phyloP scores from a whole-genome alignment of 2,797 vertebrate genomes.

The Chanos chanos region DNA sequence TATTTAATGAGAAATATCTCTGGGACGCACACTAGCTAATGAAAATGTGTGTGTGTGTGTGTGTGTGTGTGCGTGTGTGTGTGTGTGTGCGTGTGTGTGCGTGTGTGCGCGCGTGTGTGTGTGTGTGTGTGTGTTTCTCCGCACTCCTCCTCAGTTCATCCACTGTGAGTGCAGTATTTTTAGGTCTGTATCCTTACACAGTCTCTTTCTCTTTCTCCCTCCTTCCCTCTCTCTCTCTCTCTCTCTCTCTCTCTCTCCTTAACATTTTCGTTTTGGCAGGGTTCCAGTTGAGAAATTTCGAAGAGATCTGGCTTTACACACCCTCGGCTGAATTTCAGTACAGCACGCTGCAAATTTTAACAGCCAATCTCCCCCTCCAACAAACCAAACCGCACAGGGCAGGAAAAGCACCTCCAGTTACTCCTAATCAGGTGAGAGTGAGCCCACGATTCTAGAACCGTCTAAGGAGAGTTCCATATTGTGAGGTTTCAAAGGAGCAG shows the following conservation, averaged over 20 bases:
- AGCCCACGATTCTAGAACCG: no score
- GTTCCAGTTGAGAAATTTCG: not conserved
- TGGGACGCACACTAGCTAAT: slow-evolving; percentile 18
- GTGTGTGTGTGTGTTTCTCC: not conserved
- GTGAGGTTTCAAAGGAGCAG: no score
- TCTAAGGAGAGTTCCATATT: no score
- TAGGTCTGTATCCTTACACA: slow-evolving; percentile 1
- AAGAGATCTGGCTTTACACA: no score
- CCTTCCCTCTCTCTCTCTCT: not conserved
- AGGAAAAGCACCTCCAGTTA: not conserved
- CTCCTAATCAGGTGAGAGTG: no score
- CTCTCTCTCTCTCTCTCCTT: not conserved
- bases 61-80: not conserved
- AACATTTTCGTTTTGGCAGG: not conserved
- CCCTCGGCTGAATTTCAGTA: not conserved
- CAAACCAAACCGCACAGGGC: not conserved
- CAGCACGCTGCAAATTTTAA: not conserved
- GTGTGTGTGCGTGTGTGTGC: not conserved
- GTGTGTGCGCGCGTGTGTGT: not conserved
- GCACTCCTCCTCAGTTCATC: not conserved
- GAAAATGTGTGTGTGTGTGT: not conserved
- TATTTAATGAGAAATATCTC: slow-evolving; percentile 33
- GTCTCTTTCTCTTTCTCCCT: not conserved
- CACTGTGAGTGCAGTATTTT: not conserved
- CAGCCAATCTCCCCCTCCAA: no score